A percentile compares a stretch with the other conserved stretches of the same genome.
Conservation (phyloP, 2,113 vertebrate species). For the Chaetodon auriga region DNA sequence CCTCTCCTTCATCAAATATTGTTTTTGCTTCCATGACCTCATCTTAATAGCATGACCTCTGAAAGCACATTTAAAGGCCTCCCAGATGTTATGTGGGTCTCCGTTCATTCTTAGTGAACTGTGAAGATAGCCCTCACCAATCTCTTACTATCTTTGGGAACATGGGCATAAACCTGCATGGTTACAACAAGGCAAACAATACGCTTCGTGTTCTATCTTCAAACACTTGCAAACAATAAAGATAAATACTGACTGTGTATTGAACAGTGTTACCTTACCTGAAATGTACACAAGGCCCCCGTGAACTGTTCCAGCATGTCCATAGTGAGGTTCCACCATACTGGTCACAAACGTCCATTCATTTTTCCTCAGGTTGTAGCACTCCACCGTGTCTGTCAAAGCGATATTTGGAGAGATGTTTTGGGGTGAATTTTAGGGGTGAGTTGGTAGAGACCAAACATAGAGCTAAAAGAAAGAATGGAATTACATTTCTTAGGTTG, state of each 20-base stretch:
- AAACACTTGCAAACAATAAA: not conserved
- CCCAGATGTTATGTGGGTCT: too few species aligned
- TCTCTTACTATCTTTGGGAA: too few species aligned
- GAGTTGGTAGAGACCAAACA: not conserved
- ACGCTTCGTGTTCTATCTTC: not conserved
- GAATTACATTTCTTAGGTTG: too few species aligned
- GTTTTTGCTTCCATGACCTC: too few species aligned
- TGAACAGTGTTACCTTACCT: slow-evolving; percentile 63
- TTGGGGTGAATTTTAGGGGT: not conserved
- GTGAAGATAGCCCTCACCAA: too few species aligned
- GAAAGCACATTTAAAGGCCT: too few species aligned
- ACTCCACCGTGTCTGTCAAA: slow-evolving; percentile 83
- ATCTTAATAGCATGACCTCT: too few species aligned
- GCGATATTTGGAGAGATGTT: not conserved
- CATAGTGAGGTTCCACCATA: slow-evolving; percentile 87
- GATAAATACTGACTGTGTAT: not conserved
- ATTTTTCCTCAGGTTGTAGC: slow-evolving; percentile 85
- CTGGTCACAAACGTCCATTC: slow-evolving; percentile 84
- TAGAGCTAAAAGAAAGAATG: not conserved
- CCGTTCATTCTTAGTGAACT: too few species aligned
- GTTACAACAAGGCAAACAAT: not conserved
- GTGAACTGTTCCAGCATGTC: slow-evolving; percentile 87
- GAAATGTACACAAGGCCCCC: slow-evolving; percentile 87
- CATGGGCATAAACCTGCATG: not conserved
- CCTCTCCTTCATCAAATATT: too few species aligned